A percentile compares a stretch with the other conserved stretches of the same genome.
Evolutionary conservation across 2,113 vertebrate species (phyloP).

Genomic region (Ranitomeya variabilis): DNA sequence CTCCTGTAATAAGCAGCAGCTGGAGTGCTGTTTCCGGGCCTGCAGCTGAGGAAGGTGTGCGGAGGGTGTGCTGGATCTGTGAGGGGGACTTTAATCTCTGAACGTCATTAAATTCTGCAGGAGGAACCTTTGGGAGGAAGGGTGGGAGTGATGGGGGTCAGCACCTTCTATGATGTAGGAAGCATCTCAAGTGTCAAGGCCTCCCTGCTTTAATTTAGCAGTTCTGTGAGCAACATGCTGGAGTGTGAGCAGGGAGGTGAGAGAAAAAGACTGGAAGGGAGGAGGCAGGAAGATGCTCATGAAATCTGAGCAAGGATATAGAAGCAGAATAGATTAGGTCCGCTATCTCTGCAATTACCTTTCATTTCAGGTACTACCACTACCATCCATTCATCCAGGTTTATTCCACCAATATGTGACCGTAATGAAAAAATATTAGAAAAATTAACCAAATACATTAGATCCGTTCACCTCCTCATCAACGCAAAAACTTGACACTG

Average conservation of each 20-base stretch:
- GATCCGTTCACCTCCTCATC: neutral
- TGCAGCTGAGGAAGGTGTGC: constrained; percentile 62
- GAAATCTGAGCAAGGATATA: neutral
- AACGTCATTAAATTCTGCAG: constrained; percentile 50
- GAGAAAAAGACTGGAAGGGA: constrained; percentile 30
- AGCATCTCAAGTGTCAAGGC: constrained; percentile 36
- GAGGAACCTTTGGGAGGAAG: constrained; percentile 51
- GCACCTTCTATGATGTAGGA: constrained; percentile 51
- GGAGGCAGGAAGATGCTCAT: neutral
- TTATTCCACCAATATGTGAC: neutral
- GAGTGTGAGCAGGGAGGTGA: constrained; percentile 41
- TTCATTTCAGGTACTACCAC: neutral
- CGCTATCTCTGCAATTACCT: neutral
- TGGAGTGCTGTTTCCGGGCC: constrained; percentile 76
- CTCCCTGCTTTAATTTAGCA: constrained; percentile 58
- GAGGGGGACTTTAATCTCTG: constrained; percentile 35
- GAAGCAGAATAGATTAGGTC: neutral
- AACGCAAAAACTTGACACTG: neutral
- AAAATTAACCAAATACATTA: neutral
- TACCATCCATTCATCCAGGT: neutral
- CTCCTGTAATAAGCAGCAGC: constrained; percentile 80
- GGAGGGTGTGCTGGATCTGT: constrained; percentile 40
- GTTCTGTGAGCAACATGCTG: constrained; percentile 44
- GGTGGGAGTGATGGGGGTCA: constrained; percentile 46
- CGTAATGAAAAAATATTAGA: too few species aligned